A percentile compares a stretch with the other conserved stretches of the same genome.
Conservation (phyloP, 2,888 invertebrate species). For the Therioaphis trifolii region DNA sequence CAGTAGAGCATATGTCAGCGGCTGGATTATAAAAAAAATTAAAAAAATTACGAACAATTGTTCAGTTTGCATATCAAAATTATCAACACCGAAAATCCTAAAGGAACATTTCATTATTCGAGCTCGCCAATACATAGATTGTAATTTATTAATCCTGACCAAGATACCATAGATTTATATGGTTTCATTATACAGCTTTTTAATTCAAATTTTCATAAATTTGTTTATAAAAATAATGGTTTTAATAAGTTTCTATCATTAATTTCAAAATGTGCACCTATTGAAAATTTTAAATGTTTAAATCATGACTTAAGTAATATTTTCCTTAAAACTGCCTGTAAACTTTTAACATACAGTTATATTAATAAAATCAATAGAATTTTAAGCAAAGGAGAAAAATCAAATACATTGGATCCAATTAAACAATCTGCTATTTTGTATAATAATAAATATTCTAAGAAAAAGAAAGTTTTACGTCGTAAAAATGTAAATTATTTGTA, state of each 20-base stretch:
- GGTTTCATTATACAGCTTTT: conserved; percentile 8
- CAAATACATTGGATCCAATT: neutral
- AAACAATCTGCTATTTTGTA: neutral
- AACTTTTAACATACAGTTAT: neutral
- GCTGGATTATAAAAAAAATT: conserved; percentile 40
- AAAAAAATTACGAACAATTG: conserved; percentile 25
- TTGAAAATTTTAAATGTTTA: neutral
- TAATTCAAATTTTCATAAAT: conserved; percentile 39
- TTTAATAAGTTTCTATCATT: conserved; percentile 5
- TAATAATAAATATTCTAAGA: neutral
- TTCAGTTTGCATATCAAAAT: conserved; percentile 9
- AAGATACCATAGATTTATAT: conserved; percentile 2
- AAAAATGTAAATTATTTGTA: too few species aligned
- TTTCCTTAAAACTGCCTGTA: conserved; percentile 8
- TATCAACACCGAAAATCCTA: neutral
- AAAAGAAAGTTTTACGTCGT: too few species aligned
- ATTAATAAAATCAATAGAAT: conserved; percentile 9
- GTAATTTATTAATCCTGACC: conserved; percentile 18
- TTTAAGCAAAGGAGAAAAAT: conserved; percentile 15
- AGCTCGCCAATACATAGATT: neutral
- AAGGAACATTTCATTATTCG: conserved; percentile 16
- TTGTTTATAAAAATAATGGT: conserved; percentile 18
- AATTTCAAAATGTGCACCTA: conserved; percentile 1
- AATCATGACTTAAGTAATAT: conserved; percentile 21
- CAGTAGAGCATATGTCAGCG: conserved; percentile 9